phyloP scores from a whole-genome alignment of 2,888 invertebrate species.

The Theretra japonica region DNA sequence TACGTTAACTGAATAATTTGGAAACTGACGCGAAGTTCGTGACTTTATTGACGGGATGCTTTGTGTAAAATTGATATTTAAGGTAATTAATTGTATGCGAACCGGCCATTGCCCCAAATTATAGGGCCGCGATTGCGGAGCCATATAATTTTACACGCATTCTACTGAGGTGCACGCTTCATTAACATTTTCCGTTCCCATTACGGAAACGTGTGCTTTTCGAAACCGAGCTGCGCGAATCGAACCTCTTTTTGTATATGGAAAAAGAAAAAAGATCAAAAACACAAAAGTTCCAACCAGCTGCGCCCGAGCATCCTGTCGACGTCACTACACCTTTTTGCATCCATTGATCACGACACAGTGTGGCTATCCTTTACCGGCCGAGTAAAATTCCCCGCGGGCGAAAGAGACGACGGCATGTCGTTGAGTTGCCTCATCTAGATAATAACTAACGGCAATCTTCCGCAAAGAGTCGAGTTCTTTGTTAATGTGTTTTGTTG shows the following conservation, averaged over 20 bases:
- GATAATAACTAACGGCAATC: conserved; percentile 78
- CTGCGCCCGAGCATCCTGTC: conserved; percentile 83
- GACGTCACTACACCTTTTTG: conserved; percentile 76
- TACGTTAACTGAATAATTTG: conserved; percentile 43
- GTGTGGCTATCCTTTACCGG: conserved; percentile 63
- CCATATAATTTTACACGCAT: conserved; percentile 66
- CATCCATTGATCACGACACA: conserved; percentile 69
- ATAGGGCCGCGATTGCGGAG: conserved; percentile 52
- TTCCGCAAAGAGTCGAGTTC: conserved; percentile 72
- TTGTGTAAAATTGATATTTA: conserved; percentile 48
- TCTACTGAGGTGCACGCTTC: conserved; percentile 65
- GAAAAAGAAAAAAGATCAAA: conserved; percentile 67
- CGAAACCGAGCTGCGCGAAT: conserved; percentile 77
- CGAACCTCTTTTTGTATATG: conserved; percentile 73
- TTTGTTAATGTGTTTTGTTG: conserved; percentile 70
- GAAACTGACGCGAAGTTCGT: conserved; percentile 38
- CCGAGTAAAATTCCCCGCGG: conserved; percentile 39
- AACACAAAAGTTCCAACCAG: conserved; percentile 80
- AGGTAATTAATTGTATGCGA: conserved; percentile 60
- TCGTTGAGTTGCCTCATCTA: conserved; percentile 51
- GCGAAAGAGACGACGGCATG: conserved; percentile 62
- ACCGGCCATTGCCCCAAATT: conserved; percentile 65
- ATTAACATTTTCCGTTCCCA: conserved; percentile 80
- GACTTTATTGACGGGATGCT: conserved; percentile 27
- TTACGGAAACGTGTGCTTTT: conserved; percentile 74